These are phyloP conservation scores for Aphaenogaster rudis DNA, from an alignment of 1,140 invertebrate species.

Conservation along the genomic window DNA sequence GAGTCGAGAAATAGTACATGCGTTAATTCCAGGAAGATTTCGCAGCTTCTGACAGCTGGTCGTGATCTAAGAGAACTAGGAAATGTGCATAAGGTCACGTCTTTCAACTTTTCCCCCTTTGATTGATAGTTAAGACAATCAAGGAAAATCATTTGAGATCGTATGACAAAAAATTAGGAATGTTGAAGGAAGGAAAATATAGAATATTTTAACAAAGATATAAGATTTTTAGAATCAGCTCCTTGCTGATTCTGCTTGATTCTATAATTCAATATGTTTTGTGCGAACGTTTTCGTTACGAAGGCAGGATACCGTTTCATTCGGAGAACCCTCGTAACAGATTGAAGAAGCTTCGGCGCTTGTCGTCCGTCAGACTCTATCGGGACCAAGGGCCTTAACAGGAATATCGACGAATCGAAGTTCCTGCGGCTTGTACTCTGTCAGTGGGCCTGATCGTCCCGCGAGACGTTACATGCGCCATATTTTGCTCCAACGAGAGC, in stretches of 20 bases:
- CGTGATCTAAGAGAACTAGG: background rate
- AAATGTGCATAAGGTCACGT: background rate
- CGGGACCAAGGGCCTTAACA: slow-evolving; percentile 22
- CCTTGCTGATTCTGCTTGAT: background rate
- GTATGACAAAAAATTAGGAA: background rate
- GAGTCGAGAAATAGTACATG: slow-evolving; percentile 56
- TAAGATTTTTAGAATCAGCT: too few relatives aligned
- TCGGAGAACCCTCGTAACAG: background rate
- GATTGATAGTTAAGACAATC: background rate
- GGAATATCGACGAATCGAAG: slow-evolving; percentile 67
- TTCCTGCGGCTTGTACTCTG: slow-evolving; percentile 61
- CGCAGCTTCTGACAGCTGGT: slow-evolving; percentile 18
- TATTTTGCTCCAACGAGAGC: slow-evolving; percentile 66
- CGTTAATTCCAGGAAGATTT: slow-evolving; percentile 56
- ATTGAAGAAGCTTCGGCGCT: slow-evolving; percentile 48
- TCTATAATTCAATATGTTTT: background rate
- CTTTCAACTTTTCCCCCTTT: background rate
- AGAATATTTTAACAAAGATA: slow-evolving; percentile 2
- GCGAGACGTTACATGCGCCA: slow-evolving; percentile 67
- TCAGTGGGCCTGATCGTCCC: slow-evolving; percentile 66
- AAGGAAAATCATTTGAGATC: background rate
- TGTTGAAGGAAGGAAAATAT: background rate
- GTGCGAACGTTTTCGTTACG: slow-evolving; percentile 7
- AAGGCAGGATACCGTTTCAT: slow-evolving; percentile 5
- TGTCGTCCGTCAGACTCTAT: slow-evolving; percentile 57